Base-by-base conservation (phyloP, 2,113 vertebrate species). In the Leptobrachium leishanense region DNA sequence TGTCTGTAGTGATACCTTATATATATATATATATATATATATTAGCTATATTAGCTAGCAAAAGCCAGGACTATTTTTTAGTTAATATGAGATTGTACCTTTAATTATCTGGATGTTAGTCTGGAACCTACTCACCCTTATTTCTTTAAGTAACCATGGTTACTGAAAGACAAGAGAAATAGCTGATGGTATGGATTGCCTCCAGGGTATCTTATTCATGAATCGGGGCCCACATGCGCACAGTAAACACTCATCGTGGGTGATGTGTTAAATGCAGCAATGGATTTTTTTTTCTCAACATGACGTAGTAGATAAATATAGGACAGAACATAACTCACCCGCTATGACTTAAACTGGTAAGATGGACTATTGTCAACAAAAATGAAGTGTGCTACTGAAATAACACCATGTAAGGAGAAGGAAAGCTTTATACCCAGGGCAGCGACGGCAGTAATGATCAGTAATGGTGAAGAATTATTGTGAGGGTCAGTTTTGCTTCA, bases 141-240 rank as follows among this genome's bases (percentile, higher is more conserved):
- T 67, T 54, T 78, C 57, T 65, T 71, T 50, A 50, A 50, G 42
- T 43, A 59, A 39, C 54, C 75, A 69, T 77, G 75, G 75, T 77
- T 77, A 77, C 75, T 55, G 5, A 64, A 31, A 77, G 53, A 69
- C 41, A 57, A 39, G 50, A 68, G 53, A 59, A 69, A 68, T 77
- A 53, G 40, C 53, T 77, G 75, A 77, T 8, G n/a, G 40, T 76
- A 46, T 69, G 75, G 65, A 15, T 20, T 68, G 65, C 50, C 39
- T 76, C 66, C 41, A 39, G 66, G 75, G 75, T 77, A 57, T 68
- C 65, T 77, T 55, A 77, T 46, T 77, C 75, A 69, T 59, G 59
- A 40, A n/a, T 57, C 41, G 57, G 55, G 54, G 65, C 39, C 75
- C 43, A 43, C 40, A 43, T 59, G n/a, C 12, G 66, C 75, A 76